These are phyloP conservation scores for Meloe dianella DNA, from an alignment of 2,888 invertebrate species.

Conservation along the genomic window DNA sequence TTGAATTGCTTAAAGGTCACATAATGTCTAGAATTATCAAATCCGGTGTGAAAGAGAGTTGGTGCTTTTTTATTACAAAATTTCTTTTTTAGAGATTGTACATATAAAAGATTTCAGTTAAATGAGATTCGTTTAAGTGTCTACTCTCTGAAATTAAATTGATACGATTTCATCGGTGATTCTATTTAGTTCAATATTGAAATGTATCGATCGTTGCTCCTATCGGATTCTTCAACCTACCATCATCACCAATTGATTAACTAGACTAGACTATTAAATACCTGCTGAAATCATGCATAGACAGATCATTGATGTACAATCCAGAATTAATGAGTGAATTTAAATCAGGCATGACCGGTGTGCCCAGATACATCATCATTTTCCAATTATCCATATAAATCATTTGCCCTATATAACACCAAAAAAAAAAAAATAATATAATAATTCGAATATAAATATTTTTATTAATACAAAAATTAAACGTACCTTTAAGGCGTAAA, in stretches of 20 bases:
- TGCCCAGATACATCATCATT: slow-evolving; percentile 95
- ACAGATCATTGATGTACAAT: slow-evolving; percentile 95
- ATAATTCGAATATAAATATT: neutral
- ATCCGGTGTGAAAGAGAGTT: neutral
- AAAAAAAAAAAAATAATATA: too few relatives aligned
- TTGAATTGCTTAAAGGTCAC: too few relatives aligned
- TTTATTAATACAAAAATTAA: neutral
- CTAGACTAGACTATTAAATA: slow-evolving; percentile 57
- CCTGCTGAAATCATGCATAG: slow-evolving; percentile 99
- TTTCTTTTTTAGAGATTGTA: neutral
- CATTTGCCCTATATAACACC: slow-evolving; percentile 82
- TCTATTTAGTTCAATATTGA: neutral
- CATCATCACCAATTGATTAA: too few relatives aligned
- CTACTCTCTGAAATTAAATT: neutral
- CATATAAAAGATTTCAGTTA: neutral
- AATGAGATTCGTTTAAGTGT: neutral
- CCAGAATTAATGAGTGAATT: slow-evolving; percentile 92
- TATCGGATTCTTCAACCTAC: neutral
- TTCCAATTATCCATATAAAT: slow-evolving; percentile 98
- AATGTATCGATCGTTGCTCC: neutral
- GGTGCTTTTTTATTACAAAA: neutral
- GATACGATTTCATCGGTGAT: neutral
- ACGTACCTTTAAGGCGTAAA: slow-evolving; percentile 77
- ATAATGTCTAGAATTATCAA: too few relatives aligned
- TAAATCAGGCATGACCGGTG: slow-evolving; percentile 94